A percentile compares a stretch with the other conserved stretches of the same genome.
phyloP scores from a whole-genome alignment of 2,888 invertebrate genomes.

The Entomobrya multifasciata region DNA sequence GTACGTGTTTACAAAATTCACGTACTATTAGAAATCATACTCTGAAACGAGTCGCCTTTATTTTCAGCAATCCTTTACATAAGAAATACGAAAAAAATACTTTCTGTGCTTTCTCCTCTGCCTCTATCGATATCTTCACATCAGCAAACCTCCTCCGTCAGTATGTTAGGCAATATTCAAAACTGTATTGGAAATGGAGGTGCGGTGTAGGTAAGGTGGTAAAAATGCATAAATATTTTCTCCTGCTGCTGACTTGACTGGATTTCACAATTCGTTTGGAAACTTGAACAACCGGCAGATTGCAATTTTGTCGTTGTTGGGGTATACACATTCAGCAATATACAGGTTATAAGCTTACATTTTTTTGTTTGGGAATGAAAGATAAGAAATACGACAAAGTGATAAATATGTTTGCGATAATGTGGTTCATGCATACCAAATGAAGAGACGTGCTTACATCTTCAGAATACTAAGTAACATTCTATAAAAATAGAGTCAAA shows the following conservation, averaged over 20 bases:
- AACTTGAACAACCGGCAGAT: neutral
- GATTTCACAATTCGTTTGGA: conserved; percentile 22
- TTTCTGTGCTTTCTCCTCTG: neutral
- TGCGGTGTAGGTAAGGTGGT: too few relatives aligned
- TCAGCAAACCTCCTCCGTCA: neutral
- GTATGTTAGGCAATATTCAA: conserved; percentile 30
- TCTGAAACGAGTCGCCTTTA: too few relatives aligned
- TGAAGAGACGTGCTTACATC: conserved; percentile 28
- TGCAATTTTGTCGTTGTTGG: neutral
- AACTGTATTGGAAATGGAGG: neutral
- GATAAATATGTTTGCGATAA: conserved; percentile 67
- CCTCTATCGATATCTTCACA: neutral
- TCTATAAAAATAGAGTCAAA: conserved; percentile 42
- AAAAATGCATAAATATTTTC: neutral
- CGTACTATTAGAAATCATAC: too few relatives aligned
- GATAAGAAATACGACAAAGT: neutral
- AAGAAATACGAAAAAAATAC: neutral
- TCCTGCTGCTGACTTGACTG: neutral
- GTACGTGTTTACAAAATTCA: too few relatives aligned
- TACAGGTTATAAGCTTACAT: neutral
- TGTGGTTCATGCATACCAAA: conserved; percentile 62
- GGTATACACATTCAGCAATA: neutral
- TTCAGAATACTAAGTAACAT: conserved; percentile 39
- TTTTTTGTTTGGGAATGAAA: too few relatives aligned
- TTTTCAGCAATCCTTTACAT: too few relatives aligned